Evolutionary conservation across 2,888 invertebrate species (phyloP).

Genomic region (Noctuana brunneofusca): DNA sequence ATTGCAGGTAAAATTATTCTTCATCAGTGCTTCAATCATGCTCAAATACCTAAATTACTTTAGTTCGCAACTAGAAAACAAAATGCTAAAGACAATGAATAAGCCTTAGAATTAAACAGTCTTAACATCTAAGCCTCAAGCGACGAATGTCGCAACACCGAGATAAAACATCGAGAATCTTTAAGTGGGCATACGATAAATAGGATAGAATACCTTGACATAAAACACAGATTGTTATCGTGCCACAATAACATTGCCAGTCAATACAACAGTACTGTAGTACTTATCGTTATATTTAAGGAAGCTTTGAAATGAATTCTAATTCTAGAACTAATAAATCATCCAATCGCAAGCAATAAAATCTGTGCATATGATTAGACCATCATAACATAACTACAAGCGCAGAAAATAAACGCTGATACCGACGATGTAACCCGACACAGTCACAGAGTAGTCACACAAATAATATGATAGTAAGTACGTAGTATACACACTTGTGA

Average conservation of each 20-base stretch:
- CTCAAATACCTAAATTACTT: background rate
- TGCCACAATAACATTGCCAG: slow-evolving; percentile 5
- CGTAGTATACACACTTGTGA: slow-evolving; percentile 35
- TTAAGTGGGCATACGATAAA: background rate
- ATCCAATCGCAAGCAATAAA: slow-evolving; percentile 23
- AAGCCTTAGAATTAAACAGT: too few relatives aligned
- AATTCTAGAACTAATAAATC: slow-evolving; percentile 14
- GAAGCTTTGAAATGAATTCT: slow-evolving; percentile 5
- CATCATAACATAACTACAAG: slow-evolving; percentile 22
- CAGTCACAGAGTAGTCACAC: slow-evolving; percentile 40
- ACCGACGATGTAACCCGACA: slow-evolving; percentile 36
- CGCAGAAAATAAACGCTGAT: slow-evolving; percentile 34
- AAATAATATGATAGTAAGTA: slow-evolving; percentile 36
- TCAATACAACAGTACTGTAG: slow-evolving; percentile 7
- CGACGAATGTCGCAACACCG: background rate
- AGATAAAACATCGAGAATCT: background rate
- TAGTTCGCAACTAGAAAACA: background rate
- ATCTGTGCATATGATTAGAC: slow-evolving; percentile 29
- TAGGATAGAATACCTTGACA: background rate
- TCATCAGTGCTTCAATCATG: background rate
- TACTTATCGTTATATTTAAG: slow-evolving; percentile 3
- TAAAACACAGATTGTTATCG: slow-evolving; percentile 11
- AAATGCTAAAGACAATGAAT: background rate
- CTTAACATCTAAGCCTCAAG: background rate
- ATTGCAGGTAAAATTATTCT: background rate